Evolutionary conservation across 2,797 vertebrate genomes (phyloP).

Genomic region (Pagetopsis macropterus): DNA sequence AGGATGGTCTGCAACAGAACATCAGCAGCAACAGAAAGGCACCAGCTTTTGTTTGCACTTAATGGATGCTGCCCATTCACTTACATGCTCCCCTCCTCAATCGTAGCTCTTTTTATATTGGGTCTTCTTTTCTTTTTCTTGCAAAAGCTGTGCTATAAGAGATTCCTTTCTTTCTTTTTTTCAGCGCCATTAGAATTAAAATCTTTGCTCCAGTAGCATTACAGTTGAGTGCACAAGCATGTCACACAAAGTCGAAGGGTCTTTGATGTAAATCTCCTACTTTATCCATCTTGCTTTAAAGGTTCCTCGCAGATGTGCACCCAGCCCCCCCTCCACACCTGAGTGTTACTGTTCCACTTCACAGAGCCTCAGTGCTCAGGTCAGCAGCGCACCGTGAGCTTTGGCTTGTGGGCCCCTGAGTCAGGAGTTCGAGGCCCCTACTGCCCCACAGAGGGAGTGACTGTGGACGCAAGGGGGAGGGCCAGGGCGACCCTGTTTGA

Average conservation of each 20-base stretch:
- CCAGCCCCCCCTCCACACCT: constrained; percentile 57
- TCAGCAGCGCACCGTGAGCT: constrained; percentile 60
- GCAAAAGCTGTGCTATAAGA: constrained; percentile 16
- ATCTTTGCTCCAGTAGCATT: constrained; percentile 33
- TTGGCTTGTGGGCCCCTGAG: constrained; percentile 41
- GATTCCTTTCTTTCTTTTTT: constrained; percentile 20
- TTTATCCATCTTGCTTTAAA: constrained; percentile 49
- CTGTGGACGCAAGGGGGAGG: constrained; percentile 74
- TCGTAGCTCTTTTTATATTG: constrained; percentile 49
- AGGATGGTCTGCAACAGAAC: constrained; percentile 52
- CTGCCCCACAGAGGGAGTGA: constrained; percentile 70
- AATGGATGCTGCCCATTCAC: constrained; percentile 71
- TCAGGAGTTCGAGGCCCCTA: constrained; percentile 54
- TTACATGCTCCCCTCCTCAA: constrained; percentile 42
- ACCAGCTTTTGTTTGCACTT: constrained; percentile 72
- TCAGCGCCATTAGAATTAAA: constrained; percentile 37
- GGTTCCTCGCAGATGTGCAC: constrained; percentile 59
- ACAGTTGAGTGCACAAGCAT: constrained; percentile 58
- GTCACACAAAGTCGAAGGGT: constrained; percentile 53
- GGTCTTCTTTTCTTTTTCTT: constrained; percentile 33
- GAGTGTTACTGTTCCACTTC: constrained; percentile 65
- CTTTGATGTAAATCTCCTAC: constrained; percentile 65
- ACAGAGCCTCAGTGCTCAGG: constrained; percentile 56
- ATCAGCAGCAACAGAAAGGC: constrained; percentile 60
- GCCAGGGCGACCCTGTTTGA: constrained; percentile 75